Base-by-base conservation (phyloP, 2,113 vertebrate species). In the Eleginops maclovinus region DNA sequence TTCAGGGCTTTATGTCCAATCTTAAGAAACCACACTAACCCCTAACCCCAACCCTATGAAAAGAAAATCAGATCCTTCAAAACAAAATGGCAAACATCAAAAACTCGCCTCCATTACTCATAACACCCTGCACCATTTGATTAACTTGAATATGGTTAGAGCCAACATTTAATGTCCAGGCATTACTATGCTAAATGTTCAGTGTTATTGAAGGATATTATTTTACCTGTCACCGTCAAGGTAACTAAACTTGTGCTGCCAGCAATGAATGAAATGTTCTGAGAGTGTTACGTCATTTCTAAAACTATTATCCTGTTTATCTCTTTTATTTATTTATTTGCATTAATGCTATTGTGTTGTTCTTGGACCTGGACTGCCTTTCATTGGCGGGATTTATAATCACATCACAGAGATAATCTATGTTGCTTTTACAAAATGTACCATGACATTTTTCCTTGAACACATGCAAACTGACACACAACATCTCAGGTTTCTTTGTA, bases 401-500 rank as follows among this genome's bases (percentile, higher is more conserved):
- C 24, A 49, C 46, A 50, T 17, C 19, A 24, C 6, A 22, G 44
- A 21, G 6, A 76, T 21, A 19, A 47, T 78, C 19, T 16, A 43
- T 1, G 55, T 14, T 36, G 40, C 41, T 17, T 4, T 19, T 67
- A 31, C 1, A 49, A 40, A 17, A 59, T n/a, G 8, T 2, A 50
- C 19, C 54, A 28, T 65, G 22, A 28, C 24, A 55, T 2, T 11
- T 21, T n/a, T n/a, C 4, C 2, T 14, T 41, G 22, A 68, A 73
- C 40, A 73, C 62, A 36, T 36, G 67, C 72, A 64, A 58, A 73
- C 50, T 15, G 47, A 83, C 46, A 74, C 72, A 84, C 56, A 24
- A 59, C 8, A 73, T 75, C 91, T 79, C 61, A 3, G 71, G 90
- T 72, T 36, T 79, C 88, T 70, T 21, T 74, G 54, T 44, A 47